phyloP scores from a whole-genome alignment of 2,888 invertebrate species.

The Azorinus chamasolen region DNA sequence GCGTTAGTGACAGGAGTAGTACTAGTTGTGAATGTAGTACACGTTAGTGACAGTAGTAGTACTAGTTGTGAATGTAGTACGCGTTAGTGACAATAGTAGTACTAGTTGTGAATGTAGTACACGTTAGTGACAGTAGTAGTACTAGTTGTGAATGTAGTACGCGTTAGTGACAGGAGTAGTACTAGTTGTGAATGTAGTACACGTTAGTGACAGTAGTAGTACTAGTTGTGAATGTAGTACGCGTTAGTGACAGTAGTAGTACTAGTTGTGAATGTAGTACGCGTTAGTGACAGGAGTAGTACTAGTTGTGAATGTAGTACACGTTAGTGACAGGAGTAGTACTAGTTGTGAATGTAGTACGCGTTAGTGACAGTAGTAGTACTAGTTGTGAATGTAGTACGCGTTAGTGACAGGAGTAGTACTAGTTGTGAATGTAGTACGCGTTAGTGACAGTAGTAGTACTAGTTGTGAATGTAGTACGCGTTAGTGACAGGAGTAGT shows the following conservation, averaged over 20 bases:
- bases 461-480: conserved; percentile 5
- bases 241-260: conserved; percentile 11
- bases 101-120: too few relatives aligned
- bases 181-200: too few relatives aligned
- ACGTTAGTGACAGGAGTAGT: conserved; percentile 5
- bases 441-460: conserved; percentile 1
- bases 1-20: conserved; percentile 3
- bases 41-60: conserved; percentile 14
- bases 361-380: conserved; percentile 10
- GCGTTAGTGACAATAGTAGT: too few relatives aligned
- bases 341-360: conserved; percentile 5
- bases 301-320: too few relatives aligned
- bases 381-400: conserved; percentile 3
- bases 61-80: conserved; percentile 8
- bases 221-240: too few relatives aligned
- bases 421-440: conserved; percentile 3
- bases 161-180: conserved; percentile 9
- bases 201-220: conserved; percentile 7
- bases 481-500: conserved; percentile 6
- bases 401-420: too few relatives aligned
- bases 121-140: conserved; percentile 16
- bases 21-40: conserved; percentile 8
- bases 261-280: conserved; percentile 3
- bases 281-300: too few relatives aligned
- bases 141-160: too few relatives aligned